A percentile compares a stretch with the other conserved stretches of the same genome.
Evolutionary conservation across 2,797 vertebrate genomes (phyloP).

Genomic region (Cryptoblepharus egeriae): DNA sequence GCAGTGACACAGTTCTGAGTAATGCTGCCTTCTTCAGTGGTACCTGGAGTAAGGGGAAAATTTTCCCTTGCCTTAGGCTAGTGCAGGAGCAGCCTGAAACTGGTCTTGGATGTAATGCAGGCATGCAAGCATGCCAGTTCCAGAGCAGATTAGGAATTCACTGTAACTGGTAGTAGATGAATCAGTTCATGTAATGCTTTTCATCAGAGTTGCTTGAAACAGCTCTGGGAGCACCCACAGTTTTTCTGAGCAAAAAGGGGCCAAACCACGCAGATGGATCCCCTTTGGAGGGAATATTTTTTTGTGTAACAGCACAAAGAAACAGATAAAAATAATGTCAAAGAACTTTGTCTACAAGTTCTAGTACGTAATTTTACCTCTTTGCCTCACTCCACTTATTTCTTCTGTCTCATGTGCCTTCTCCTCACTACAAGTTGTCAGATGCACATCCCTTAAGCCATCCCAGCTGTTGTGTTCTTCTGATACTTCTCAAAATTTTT

Average conservation of each 20-base stretch:
- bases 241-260: neutral
- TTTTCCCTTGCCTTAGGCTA: too few relatives aligned
- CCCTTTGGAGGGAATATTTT: neutral
- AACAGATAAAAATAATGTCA: neutral
- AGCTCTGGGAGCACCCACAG: neutral
- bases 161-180: too few relatives aligned
- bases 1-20: too few relatives aligned
- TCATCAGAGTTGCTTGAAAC: neutral
- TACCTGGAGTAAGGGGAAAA: too few relatives aligned
- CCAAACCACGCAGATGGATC: neutral
- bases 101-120: too few relatives aligned
- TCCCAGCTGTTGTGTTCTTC: neutral
- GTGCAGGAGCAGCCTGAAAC: too few relatives aligned
- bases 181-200: too few relatives aligned
- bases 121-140: too few relatives aligned
- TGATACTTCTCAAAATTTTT: neutral
- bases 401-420: neutral
- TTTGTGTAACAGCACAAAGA: neutral
- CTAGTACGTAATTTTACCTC: neutral
- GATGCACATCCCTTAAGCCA: neutral
- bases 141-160: too few relatives aligned
- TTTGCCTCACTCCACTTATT: neutral
- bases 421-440: neutral
- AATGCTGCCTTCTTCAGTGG: too few relatives aligned
- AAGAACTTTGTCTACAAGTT: neutral